Evolutionary conservation across 2,797 vertebrate species (phyloP), one percentile per base, ranked within the genome.

Genomic region (Cossypha dichroa): DNA sequence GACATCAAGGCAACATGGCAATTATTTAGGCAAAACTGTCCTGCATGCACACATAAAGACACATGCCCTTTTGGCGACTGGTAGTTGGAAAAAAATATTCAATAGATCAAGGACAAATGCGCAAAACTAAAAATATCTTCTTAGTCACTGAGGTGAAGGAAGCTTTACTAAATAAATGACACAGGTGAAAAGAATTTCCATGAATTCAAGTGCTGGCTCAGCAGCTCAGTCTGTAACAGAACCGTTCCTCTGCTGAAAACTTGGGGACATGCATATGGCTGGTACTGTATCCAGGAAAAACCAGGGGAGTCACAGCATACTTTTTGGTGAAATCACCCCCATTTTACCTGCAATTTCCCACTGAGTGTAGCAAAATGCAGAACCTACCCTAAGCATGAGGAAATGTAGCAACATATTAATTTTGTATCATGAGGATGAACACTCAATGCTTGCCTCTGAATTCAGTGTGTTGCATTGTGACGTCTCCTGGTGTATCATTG

Each of bases 41-140:
- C 81, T 70, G 52, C 78, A 72, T 0, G 3, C 49, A 68, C 29
- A 33, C 18, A 29, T 36, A 67, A 38, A 85, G 85, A 85, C 64
- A 54, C 18, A 68, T 85, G 54, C 49, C 85, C 68, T 83, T 96
- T 85, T 34, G 62, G 66, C 80, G 82, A 68, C 58, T 90, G 72
- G 13, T 62, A 58, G 29, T 16, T 77, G 66, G 52, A 88, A 86
- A 33, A 78, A 90, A 68, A 52, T 22, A 52, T n/a, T 54, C n/a
- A 41, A 2, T 19, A 93, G 55, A 93, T 90, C 21, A 80, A 90
- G 79, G 82, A 68, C 54, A 95, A 92, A 81, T 69, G 55, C 88
- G 66, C 62, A 91, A 46, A 90, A 90, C 41, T 86, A 88, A 95
- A 94, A 93, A 81, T 80, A 93, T 70, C 80, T 85, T 95, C 72